A percentile compares a stretch with the other conserved stretches of the same genome.
phyloP scores from a whole-genome alignment of 2,888 invertebrate species.

The Ormyrus nitidulus region DNA sequence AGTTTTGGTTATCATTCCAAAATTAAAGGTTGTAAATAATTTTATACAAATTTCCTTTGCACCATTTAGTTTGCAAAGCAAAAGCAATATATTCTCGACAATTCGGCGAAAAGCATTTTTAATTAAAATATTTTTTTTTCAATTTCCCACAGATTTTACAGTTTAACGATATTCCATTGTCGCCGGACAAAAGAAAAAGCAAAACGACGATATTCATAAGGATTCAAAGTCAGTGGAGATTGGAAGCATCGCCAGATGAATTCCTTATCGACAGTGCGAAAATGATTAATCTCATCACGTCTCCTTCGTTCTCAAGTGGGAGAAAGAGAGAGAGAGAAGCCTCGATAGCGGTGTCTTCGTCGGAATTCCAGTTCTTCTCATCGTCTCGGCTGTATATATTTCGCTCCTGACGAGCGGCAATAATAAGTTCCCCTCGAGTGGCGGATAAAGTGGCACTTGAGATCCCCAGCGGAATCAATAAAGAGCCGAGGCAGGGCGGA shows the following conservation, averaged over 20 bases:
- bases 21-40: no score
- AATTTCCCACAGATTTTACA: no score
- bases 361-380: slow-evolving; percentile 1
- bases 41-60: no score
- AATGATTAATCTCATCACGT: slow-evolving; percentile 25
- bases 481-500: not conserved
- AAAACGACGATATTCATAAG: no score
- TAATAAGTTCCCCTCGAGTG: slow-evolving; percentile 47
- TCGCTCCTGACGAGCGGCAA: slow-evolving; percentile 24
- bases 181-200: no score
- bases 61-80: no score
- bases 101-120: no score
- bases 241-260: slow-evolving; percentile 7
- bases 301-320: no score
- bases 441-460: slow-evolving; percentile 43
- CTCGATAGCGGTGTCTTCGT: not conserved
- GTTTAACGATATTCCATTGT: not conserved
- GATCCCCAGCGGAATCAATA: slow-evolving; percentile 36
- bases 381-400: not conserved
- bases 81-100: no score
- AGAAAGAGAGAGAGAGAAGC: not conserved
- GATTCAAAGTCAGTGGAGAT: no score
- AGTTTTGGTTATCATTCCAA: no score
- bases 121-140: no score
- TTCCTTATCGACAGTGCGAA: not conserved